Conservation (phyloP, 2,888 invertebrate genomes). For the Branchellion lobata region DNA sequence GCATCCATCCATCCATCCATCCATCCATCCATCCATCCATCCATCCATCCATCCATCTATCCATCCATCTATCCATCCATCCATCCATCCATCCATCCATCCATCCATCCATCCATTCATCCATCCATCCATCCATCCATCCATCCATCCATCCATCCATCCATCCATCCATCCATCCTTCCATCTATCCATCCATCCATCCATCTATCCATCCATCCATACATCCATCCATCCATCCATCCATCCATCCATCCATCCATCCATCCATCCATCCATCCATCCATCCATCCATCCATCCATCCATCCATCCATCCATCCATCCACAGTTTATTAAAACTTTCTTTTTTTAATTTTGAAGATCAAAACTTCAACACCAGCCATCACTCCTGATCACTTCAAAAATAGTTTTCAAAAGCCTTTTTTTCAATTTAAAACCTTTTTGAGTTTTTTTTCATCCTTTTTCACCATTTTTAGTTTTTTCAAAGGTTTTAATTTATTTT, state of each 20-base stretch:
- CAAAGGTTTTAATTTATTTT: too few species aligned
- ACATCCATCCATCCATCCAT: constrained; percentile 1
- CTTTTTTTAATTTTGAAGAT: too few species aligned
- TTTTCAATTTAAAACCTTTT: too few species aligned
- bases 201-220: constrained; percentile 13
- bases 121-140: constrained; percentile 1
- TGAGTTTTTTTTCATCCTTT: too few species aligned
- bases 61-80: constrained; percentile 2
- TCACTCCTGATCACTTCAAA: too few species aligned
- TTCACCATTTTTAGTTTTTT: too few species aligned
- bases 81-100: neutral
- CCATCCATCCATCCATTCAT: neutral
- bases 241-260: neutral
- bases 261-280: neutral
- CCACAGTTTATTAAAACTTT: too few species aligned
- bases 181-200: neutral
- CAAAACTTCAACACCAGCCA: too few species aligned
- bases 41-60: neutral
- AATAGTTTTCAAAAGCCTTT: too few species aligned
- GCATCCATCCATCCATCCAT: constrained; percentile 24
- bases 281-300: neutral
- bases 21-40: neutral
- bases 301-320: neutral
- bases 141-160: constrained; percentile 17
- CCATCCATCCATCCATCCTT: neutral